phyloP scores from a whole-genome alignment of 2,888 invertebrate genomes.

The Priocnemis perturbator region DNA sequence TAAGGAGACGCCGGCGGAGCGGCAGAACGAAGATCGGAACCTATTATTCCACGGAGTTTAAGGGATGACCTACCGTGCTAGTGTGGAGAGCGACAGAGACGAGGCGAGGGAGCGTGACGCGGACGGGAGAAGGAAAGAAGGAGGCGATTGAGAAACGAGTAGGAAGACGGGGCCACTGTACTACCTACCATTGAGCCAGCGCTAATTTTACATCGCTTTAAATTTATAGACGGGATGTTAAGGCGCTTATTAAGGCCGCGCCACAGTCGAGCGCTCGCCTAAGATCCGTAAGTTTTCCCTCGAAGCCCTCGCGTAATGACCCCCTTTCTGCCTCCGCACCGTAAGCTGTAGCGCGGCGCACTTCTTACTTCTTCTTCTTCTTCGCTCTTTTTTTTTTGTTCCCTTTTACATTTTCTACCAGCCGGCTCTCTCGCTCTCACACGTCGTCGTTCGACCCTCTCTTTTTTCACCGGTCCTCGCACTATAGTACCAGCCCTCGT shows the following conservation, averaged over 20 bases:
- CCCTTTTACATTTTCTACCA: slow-evolving; percentile 4
- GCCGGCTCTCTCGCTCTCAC: slow-evolving; percentile 4
- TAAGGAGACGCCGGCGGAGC: slow-evolving; percentile 24
- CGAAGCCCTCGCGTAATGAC: slow-evolving; percentile 53
- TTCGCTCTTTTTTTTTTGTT: slow-evolving; percentile 20
- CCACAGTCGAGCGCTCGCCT: slow-evolving; percentile 35
- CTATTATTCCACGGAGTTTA: slow-evolving; percentile 45
- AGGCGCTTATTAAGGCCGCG: slow-evolving; percentile 66
- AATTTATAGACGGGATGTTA: slow-evolving; percentile 69
- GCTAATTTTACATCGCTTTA: slow-evolving; percentile 66
- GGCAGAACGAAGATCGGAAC: slow-evolving; percentile 33
- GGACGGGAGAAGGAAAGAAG: background rate
- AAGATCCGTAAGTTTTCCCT: slow-evolving; percentile 56
- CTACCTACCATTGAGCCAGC: slow-evolving; percentile 52
- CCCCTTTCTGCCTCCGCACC: slow-evolving; percentile 40
- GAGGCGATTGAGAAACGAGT: background rate
- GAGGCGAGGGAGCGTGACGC: background rate
- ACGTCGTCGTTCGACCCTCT: background rate
- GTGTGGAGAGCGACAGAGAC: slow-evolving; percentile 3
- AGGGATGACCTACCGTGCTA: slow-evolving; percentile 18
- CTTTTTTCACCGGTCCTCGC: no score
- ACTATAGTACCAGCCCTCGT: background rate
- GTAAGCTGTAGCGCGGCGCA: slow-evolving; percentile 8
- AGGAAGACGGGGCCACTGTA: background rate
- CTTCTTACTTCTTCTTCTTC: slow-evolving; percentile 24